Base-by-base conservation (phyloP, 1,140 invertebrate genomes). In the Neodiprion virginianus region DNA sequence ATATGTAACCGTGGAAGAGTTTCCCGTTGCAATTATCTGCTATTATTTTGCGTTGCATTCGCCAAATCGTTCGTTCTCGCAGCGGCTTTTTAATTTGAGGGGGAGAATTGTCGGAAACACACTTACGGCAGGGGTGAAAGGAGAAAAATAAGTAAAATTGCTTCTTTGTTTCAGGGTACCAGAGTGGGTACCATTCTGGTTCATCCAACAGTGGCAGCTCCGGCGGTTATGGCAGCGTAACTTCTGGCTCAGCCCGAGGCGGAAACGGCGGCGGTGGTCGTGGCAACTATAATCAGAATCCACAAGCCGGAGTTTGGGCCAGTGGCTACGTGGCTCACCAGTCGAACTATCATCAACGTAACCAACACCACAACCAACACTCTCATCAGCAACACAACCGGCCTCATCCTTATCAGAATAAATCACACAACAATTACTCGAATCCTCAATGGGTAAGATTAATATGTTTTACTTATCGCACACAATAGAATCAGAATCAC, bases 161-260 rank as follows among this genome's bases (percentile, higher is more conserved):
- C 40, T 69, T 4, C 8, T 69, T 23, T 69, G 65, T 76, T 82
- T 8, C 76, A 85, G 84, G 81, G 17, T 85, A 84, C 73, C 84
- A 81, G 21, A 85, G 79, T 73, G 78, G 79, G 5, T 82, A 84
- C 23, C 81, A 81, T 48, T 73, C 76, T 21, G 48, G 50, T 5
- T 74, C 76, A 48, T 80, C 82, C 76, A 78, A 74, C 14, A 84
- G 66, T 11, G 69, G 74, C 0, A 50, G 76, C 4, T 75, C 78
- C 12, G 79, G 68, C 65, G 74, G 74, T 11, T 12, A 14, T 7
- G 8, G 21, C 9, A 47, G 17, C 17, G 23, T 11, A 23, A 49
- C 21, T 50, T 40, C 70, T 23, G 70, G 70, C 7, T 8, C n/a
- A 17, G 48, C 11, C 7, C 7, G 10, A 0, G 48, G 70, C 28